A percentile compares a stretch with the other conserved stretches of the same genome.
These are phyloP conservation scores for Bilobella aurantiaca DNA, from an alignment of 1,140 invertebrate species.

Conservation along the genomic window DNA sequence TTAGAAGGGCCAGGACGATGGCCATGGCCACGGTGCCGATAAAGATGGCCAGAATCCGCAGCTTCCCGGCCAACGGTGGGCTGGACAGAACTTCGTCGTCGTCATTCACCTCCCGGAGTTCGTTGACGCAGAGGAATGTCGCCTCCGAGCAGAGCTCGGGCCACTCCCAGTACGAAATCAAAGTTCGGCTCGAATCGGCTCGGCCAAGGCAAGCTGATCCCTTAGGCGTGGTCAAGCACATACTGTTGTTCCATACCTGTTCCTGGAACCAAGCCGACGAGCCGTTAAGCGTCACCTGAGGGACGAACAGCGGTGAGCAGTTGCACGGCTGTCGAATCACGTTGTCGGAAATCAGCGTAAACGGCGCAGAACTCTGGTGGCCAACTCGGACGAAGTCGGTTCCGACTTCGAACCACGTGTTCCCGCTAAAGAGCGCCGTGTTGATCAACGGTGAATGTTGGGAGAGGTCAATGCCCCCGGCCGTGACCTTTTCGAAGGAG, in stretches of 20 bases:
- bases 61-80: constrained; percentile 19
- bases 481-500: constrained; percentile 22
- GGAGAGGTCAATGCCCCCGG: constrained; percentile 27
- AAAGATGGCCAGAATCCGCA: constrained; percentile 28
- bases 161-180: constrained; percentile 12
- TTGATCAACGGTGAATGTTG: constrained; percentile 13
- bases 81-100: background rate
- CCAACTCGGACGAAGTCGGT: constrained; percentile 25
- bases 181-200: constrained; percentile 6
- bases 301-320: constrained; percentile 17
- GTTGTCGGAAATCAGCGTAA: constrained; percentile 21
- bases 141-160: constrained; percentile 14
- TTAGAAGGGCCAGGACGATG: constrained; percentile 24
- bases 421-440: constrained; percentile 15
- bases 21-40: constrained; percentile 25
- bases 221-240: constrained; percentile 23
- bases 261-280: constrained; percentile 27
- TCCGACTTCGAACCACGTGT: constrained; percentile 24
- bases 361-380: background rate
- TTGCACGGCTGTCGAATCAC: constrained; percentile 20
- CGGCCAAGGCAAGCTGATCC: constrained; percentile 17
- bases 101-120: constrained; percentile 16
- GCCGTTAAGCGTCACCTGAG: constrained; percentile 13
- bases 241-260: constrained; percentile 22
- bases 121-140: constrained; percentile 24